Percentiles rank a stretch among this genome's conserved stretches.
Evolutionary conservation across 2,888 invertebrate species (phyloP).

Genomic region (Allolobophora icterica): DNA sequence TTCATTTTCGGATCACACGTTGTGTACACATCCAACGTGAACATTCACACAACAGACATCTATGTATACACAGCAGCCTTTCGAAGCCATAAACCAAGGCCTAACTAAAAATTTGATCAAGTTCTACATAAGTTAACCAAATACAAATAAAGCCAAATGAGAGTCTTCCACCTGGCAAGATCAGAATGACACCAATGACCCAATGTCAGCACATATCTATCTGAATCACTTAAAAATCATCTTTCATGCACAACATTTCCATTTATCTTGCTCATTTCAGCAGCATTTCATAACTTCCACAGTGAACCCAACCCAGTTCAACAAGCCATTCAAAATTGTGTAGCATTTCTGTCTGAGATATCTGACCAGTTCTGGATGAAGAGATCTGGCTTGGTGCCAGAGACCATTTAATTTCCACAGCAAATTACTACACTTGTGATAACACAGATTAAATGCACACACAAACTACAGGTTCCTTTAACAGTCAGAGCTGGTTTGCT

Average conservation of each 20-base stretch:
- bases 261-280: neutral
- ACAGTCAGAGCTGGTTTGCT: neutral
- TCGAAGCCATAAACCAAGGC: neutral
- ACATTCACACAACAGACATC: neutral
- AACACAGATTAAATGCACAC: neutral
- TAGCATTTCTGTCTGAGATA: neutral
- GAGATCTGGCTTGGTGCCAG: neutral
- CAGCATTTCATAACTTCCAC: neutral
- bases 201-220: neutral
- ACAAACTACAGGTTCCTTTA: neutral
- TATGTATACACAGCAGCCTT: neutral
- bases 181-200: neutral
- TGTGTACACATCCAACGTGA: neutral
- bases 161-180: neutral
- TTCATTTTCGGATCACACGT: neutral
- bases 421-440: neutral
- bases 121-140: neutral
- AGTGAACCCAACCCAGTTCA: neutral
- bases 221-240: neutral
- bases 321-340: neutral
- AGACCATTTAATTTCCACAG: neutral
- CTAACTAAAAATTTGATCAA: neutral
- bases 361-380: neutral
- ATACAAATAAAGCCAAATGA: neutral
- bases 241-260: neutral